These are phyloP conservation scores for Rhinopomastus cyanomelas DNA, from an alignment of 2,113 vertebrate genomes.

Conservation along the genomic window DNA sequence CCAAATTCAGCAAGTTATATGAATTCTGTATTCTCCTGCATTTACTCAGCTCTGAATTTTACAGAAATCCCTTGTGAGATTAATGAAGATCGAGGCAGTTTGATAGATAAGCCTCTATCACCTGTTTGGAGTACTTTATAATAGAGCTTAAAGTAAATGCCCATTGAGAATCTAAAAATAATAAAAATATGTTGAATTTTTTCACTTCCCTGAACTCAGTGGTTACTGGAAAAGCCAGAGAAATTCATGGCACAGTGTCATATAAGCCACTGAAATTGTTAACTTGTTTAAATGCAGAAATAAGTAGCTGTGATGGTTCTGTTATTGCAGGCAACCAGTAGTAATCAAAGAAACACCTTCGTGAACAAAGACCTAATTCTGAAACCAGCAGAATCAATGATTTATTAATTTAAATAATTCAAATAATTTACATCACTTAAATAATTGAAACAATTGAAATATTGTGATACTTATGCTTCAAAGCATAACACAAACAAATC, in stretches of 20 bases:
- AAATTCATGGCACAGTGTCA: not conserved
- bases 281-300: not conserved
- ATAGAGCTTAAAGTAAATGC: not conserved
- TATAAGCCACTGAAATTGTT: not conserved
- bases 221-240: not conserved
- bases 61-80: not conserved
- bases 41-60: not conserved
- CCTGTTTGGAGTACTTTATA: not conserved
- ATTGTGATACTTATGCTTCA: not conserved
- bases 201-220: not conserved
- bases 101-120: not conserved
- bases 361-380: not conserved
- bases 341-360: not conserved
- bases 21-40: not conserved
- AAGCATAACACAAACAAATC: not conserved
- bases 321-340: not conserved
- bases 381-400: not conserved
- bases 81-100: not conserved
- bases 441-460: not conserved
- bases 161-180: not conserved
- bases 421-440: not conserved
- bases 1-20: not conserved
- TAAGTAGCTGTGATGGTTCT: not conserved
- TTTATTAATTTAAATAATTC: not conserved
- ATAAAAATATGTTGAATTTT: not conserved